phyloP scores from a whole-genome alignment of 1,140 invertebrate genomes.

The Drosophila navojoa region DNA sequence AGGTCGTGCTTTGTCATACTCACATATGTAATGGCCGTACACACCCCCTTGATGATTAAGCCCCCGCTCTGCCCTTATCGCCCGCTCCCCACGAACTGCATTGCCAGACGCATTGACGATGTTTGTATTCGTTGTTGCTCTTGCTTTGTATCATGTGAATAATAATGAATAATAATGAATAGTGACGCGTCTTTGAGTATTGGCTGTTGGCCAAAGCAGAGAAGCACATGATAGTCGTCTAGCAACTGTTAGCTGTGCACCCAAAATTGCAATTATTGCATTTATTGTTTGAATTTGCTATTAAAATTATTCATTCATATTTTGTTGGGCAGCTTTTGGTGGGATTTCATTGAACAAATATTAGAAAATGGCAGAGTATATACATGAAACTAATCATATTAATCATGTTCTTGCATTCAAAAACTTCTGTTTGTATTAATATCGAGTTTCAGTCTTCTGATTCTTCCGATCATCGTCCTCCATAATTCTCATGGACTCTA shows the following conservation, averaged over 20 bases:
- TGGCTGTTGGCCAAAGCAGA: constrained; percentile 5
- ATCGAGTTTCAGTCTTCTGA: too few species aligned
- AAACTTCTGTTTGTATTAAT: too few species aligned
- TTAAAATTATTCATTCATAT: constrained; percentile 8
- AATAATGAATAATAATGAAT: neutral
- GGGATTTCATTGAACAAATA: too few species aligned
- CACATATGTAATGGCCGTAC: neutral
- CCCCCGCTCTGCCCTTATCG: neutral
- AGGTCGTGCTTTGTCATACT: neutral
- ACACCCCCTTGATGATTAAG: too few species aligned
- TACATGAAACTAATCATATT: too few species aligned
- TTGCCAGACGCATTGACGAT: constrained; percentile 63
- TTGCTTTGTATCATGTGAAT: neutral
- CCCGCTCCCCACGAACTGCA: constrained; percentile 3
- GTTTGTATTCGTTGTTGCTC: neutral
- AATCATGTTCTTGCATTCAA: too few species aligned
- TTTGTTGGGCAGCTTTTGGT: too few species aligned
- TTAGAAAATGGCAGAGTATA: too few species aligned
- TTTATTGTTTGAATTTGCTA: neutral
- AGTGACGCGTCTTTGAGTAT: neutral
- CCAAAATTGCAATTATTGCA: neutral
- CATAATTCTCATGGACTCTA: too few species aligned
- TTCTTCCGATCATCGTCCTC: too few species aligned
- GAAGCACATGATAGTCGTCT: neutral
- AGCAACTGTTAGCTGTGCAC: neutral